These are phyloP conservation scores for Dusona sp. DNA, from an alignment of 2,888 invertebrate species.

Conservation along the genomic window DNA sequence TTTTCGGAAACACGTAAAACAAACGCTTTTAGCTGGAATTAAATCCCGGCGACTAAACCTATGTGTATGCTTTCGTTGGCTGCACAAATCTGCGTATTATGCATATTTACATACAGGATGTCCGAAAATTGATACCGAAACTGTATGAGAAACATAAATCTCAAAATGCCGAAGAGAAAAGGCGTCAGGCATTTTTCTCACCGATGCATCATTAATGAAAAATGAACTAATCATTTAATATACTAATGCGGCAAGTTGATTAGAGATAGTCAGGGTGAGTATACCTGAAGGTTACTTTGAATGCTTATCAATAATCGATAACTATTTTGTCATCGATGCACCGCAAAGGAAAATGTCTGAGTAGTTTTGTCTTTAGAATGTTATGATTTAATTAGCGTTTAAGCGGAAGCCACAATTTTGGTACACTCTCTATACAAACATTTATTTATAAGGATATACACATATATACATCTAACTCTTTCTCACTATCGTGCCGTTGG, in stretches of 20 bases:
- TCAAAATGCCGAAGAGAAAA: background rate
- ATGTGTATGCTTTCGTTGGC: conserved; percentile 61
- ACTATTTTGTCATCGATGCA: background rate
- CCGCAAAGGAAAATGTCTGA: background rate
- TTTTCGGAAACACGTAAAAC: conserved; percentile 68
- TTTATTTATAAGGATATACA: conserved; percentile 8
- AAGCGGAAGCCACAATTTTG: background rate
- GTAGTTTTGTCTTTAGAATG: background rate
- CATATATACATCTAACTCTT: conserved; percentile 36
- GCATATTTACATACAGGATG: background rate
- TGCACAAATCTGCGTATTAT: conserved; percentile 47
- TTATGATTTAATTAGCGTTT: background rate
- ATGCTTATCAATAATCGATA: background rate
- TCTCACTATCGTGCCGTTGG: conserved; percentile 58
- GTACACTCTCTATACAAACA: background rate
- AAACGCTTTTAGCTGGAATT: conserved; percentile 70
- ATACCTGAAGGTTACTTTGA: background rate
- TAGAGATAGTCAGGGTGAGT: background rate
- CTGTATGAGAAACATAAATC: background rate
- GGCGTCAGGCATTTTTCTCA: background rate
- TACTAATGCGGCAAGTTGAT: background rate
- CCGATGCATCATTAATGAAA: background rate
- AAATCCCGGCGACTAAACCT: conserved; percentile 58
- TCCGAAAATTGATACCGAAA: background rate
- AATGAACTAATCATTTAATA: background rate